Evolutionary conservation across 2,888 invertebrate species (phyloP).

Genomic region (Ectemnius cavifrons): DNA sequence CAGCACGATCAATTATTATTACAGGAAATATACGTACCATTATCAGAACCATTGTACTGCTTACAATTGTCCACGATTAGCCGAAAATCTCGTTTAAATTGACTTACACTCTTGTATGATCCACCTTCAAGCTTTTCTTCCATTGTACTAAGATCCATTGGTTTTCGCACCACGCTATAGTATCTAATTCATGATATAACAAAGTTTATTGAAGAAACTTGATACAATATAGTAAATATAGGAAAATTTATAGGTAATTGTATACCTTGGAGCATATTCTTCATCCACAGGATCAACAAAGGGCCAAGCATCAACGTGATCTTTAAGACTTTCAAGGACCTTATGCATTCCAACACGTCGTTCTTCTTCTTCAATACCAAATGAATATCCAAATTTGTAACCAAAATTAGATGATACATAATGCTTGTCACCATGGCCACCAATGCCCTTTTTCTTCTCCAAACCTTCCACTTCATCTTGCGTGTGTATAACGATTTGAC

Average conservation of each 20-base stretch:
- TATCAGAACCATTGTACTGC: constrained; percentile 94
- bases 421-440: constrained; percentile 65
- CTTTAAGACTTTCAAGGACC: constrained; percentile 91
- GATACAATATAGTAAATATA: neutral
- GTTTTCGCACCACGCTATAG: constrained; percentile 82
- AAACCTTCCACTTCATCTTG: constrained; percentile 67
- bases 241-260: constrained; percentile 6
- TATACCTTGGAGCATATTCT: constrained; percentile 91
- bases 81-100: constrained; percentile 93
- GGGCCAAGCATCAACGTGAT: constrained; percentile 96
- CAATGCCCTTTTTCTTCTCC: constrained; percentile 68
- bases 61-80: constrained; percentile 95
- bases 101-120: constrained; percentile 87
- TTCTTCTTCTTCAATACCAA: constrained; percentile 84
- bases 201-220: neutral
- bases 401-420: constrained; percentile 70
- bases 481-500: constrained; percentile 88
- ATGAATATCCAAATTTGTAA: constrained; percentile 70
- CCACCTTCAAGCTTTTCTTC: constrained; percentile 91
- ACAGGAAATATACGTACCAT: constrained; percentile 82
- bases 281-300: constrained; percentile 96
- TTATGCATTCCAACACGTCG: constrained; percentile 94
- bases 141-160: constrained; percentile 94
- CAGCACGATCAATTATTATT: neutral
- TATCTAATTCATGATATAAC: constrained; percentile 72